These are phyloP conservation scores for Macrotrachela quadricornifera DNA, from an alignment of 1,140 invertebrate genomes.

Conservation along the genomic window DNA sequence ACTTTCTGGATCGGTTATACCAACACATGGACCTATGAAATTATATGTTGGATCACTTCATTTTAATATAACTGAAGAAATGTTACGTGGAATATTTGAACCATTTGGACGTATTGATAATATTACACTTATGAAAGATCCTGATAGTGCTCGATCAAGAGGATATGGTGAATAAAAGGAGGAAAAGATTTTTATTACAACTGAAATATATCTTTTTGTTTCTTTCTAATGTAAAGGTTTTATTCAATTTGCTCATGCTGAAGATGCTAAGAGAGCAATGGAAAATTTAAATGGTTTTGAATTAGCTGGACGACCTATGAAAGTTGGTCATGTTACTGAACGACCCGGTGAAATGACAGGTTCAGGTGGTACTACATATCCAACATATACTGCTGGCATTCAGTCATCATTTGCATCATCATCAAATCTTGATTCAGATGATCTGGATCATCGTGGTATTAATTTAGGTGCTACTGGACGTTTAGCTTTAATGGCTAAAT, in stretches of 20 bases:
- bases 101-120: slow-evolving; percentile 89
- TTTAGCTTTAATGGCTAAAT: slow-evolving; percentile 89
- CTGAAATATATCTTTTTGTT: no score
- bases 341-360: no score
- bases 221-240: no score
- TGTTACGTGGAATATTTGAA: slow-evolving; percentile 92
- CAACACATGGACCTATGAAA: slow-evolving; percentile 71
- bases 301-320: slow-evolving; percentile 91
- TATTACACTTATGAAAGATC: slow-evolving; percentile 83
- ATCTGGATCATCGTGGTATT: slow-evolving; percentile 78
- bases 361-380: no score
- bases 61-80: slow-evolving; percentile 97
- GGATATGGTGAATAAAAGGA: no score
- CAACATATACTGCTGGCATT: slow-evolving; percentile 10
- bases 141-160: slow-evolving; percentile 80
- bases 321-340: slow-evolving; percentile 92
- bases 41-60: slow-evolving; percentile 91
- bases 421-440: slow-evolving; percentile 70
- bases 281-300: slow-evolving; percentile 98
- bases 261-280: slow-evolving; percentile 93
- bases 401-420: no score
- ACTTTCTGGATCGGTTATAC: no score
- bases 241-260: slow-evolving; percentile 73
- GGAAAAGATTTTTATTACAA: no score
- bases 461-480: slow-evolving; percentile 81